Evolutionary conservation across 2,797 vertebrate species (phyloP).

Genomic region (Petrocephalus schoutedeni): DNA sequence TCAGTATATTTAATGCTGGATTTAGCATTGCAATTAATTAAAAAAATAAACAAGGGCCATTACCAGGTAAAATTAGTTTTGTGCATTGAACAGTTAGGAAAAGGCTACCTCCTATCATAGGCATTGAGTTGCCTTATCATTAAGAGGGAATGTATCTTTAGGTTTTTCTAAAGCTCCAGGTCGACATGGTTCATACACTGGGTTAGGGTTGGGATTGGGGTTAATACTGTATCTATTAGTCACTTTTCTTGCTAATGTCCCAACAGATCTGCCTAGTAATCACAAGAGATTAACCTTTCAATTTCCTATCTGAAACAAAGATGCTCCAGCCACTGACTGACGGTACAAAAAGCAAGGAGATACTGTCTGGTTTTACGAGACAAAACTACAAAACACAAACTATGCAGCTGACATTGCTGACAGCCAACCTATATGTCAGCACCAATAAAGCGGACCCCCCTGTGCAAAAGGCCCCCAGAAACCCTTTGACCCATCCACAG

Average conservation of each 20-base stretch:
- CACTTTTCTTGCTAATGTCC: not conserved
- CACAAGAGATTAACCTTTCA: not conserved
- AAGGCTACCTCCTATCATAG: not conserved
- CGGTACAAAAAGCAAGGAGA: not conserved
- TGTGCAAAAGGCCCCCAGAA: not conserved
- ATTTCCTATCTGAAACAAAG: not conserved
- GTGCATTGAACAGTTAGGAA: not conserved
- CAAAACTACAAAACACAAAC: not conserved
- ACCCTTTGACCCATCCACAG: not conserved
- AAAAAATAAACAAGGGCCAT: not conserved
- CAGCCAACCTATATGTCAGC: not conserved
- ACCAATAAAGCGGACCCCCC: not conserved
- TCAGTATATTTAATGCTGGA: not conserved
- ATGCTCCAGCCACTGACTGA: not conserved
- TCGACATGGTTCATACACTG: not conserved
- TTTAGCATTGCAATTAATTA: not conserved
- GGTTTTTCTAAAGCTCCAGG: not conserved
- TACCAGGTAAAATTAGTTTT: not conserved
- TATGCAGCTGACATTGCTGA: not conserved
- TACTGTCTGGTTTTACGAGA: not conserved
- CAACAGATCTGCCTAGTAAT: not conserved
- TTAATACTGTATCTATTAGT: not conserved
- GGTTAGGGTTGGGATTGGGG: not conserved
- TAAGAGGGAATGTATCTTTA: not conserved
- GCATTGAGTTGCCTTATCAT: not conserved